These are phyloP conservation scores for Stenolophus ochropezus DNA, from an alignment of 2,888 invertebrate genomes.

Conservation along the genomic window DNA sequence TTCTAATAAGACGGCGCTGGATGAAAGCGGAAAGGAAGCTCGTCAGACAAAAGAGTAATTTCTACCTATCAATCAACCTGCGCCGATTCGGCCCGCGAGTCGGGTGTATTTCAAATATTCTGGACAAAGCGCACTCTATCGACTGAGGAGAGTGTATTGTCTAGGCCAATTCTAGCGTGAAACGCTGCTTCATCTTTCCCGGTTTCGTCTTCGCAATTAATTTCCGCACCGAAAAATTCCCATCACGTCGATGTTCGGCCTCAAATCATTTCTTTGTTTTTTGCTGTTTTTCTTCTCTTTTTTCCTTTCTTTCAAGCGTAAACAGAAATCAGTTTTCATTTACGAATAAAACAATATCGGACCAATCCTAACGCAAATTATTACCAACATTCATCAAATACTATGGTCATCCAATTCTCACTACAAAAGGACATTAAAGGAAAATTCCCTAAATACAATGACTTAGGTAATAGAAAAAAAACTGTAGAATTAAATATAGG, in stretches of 20 bases:
- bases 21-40: neutral
- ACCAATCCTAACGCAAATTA: conserved; percentile 43
- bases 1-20: conserved; percentile 37
- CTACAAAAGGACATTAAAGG: too few relatives aligned
- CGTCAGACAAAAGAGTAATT: conserved; percentile 58
- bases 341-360: neutral
- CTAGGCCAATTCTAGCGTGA: conserved; percentile 56
- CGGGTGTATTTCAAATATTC: conserved; percentile 56
- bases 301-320: conserved; percentile 38
- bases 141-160: conserved; percentile 57
- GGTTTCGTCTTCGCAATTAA: conserved; percentile 58
- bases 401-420: too few relatives aligned
- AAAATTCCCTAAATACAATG: too few relatives aligned
- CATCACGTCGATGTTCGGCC: conserved; percentile 56
- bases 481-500: too few relatives aligned
- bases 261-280: conserved; percentile 57
- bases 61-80: conserved; percentile 58
- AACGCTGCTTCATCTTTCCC: conserved; percentile 54
- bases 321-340: conserved; percentile 54
- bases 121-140: conserved; percentile 55
- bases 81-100: neutral
- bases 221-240: conserved; percentile 59
- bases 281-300: conserved; percentile 32
- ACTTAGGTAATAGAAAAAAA: too few relatives aligned
- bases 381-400: neutral